Conservation (phyloP, 2,888 invertebrate species). For the Seira ritae region DNA sequence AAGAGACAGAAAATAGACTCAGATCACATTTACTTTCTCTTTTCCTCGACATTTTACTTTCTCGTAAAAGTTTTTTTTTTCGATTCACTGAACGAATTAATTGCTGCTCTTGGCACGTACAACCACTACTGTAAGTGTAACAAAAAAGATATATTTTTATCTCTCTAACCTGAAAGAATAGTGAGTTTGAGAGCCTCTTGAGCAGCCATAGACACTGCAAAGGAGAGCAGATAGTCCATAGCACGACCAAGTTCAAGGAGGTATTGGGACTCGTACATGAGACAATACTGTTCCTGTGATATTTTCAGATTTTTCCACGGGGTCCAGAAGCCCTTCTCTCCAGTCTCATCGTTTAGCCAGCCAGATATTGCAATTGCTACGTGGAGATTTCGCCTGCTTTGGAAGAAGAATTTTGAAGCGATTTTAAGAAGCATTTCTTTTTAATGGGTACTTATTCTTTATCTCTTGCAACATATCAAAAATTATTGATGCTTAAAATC, state of each 20-base stretch:
- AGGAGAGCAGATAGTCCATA: constrained; percentile 80
- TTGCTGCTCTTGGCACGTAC: constrained; percentile 10
- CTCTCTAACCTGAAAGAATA: constrained; percentile 78
- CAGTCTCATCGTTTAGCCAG: constrained; percentile 80
- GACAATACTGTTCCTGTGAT: constrained; percentile 81
- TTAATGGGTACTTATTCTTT: background rate
- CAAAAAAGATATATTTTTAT: background rate
- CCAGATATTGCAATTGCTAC: constrained; percentile 82
- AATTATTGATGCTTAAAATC: constrained; percentile 1
- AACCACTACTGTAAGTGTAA: background rate
- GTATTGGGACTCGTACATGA: constrained; percentile 81
- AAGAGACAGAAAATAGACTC: background rate
- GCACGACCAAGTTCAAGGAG: constrained; percentile 80
- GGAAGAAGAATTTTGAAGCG: background rate
- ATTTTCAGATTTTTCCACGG: constrained; percentile 80
- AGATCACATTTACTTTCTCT: no score
- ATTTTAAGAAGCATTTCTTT: background rate
- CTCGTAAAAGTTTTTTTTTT: no score
- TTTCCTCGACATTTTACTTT: no score
- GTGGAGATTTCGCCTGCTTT: constrained; percentile 77
- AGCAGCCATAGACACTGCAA: constrained; percentile 79
- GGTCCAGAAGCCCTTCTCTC: constrained; percentile 76
- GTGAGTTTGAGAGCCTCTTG: constrained; percentile 82
- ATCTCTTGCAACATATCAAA: no score
- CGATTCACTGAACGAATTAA: background rate